phyloP scores from a whole-genome alignment of 2,888 invertebrate species.

The Polydrusus cervinus region DNA sequence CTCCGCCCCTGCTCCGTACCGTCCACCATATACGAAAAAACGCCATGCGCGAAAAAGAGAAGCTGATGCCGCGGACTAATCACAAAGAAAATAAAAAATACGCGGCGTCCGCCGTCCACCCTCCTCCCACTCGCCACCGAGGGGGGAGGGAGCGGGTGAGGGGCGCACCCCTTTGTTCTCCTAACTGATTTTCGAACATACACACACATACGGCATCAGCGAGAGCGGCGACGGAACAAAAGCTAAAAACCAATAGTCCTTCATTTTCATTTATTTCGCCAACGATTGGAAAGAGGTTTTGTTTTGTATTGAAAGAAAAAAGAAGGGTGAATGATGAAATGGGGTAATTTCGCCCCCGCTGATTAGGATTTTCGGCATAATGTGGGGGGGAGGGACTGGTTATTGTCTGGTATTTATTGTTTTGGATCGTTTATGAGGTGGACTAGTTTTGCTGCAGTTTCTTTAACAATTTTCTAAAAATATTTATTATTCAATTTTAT shows the following conservation, averaged over 20 bases:
- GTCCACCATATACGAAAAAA: conserved; percentile 62
- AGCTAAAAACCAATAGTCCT: conserved; percentile 73
- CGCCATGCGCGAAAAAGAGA: conserved; percentile 71
- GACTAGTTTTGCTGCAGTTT: conserved; percentile 1
- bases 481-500: too few relatives aligned
- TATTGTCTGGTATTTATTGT: conserved; percentile 13
- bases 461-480: too few relatives aligned
- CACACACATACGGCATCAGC: conserved; percentile 61
- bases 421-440: conserved; percentile 1
- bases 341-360: conserved; percentile 33
- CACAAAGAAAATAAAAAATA: conserved; percentile 69
- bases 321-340: conserved; percentile 35
- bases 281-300: conserved; percentile 72
- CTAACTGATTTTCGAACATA: conserved; percentile 71
- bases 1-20: conserved; percentile 43
- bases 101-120: conserved; percentile 49
- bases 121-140: background rate
- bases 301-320: conserved; percentile 63
- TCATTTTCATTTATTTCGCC: conserved; percentile 72
- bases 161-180: conserved; percentile 68
- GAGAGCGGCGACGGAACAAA: conserved; percentile 63
- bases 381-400: background rate
- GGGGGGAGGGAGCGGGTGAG: conserved; percentile 54
- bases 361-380: conserved; percentile 14
- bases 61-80: conserved; percentile 69